Base-by-base conservation (phyloP, 2,888 invertebrate species). In the Baronia brevicornis region DNA sequence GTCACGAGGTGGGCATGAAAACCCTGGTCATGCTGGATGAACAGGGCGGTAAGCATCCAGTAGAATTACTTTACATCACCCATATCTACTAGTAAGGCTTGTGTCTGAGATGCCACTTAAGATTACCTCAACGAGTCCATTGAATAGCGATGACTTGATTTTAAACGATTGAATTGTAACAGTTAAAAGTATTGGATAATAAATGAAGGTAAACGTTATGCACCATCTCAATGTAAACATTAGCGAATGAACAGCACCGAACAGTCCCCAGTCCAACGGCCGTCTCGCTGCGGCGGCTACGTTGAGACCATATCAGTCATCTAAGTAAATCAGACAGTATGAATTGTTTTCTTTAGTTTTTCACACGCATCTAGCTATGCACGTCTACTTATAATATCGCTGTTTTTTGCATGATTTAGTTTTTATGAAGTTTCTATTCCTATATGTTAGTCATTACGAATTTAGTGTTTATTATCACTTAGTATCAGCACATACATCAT, bases 1-100 rank as follows among this genome's bases (percentile, higher is more conserved):
- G 97, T 90, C 97, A 97, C 91, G 97, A 98, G 90, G 97, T 97
- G 87, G 97, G 97, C 87, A 98, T 98, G 92, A 95, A 95, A 90
- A 95, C 97, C 88, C 93, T 98, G 90, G 97, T 98, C 87, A 97
- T 97, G 93, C 92, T 98, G 92, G 98, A 98, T 91, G 97, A 98
- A 90, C 98, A 98, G 94, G 98, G 97, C 94, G 97, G 97, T 97
- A 95, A 96, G 95, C 90, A 90, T 90, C 86, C 85, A 84, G 79
- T 82, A 84, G 82, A 69, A 75, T 61, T 79, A 72, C 65, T 72
- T 67, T 78, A 79, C 75, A 79, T 79, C 78, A 79, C 69, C 68
- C 78, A 75, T 71, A 72, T 68, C 41, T 64, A 29, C 70, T 80
- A 80, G 79, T 70, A 70, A 65, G 77, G 82, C 82, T 82, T 82